Base-by-base conservation (phyloP, 53 echinoderm and acorn worm genomes). In the Antedon mediterranea region DNA sequence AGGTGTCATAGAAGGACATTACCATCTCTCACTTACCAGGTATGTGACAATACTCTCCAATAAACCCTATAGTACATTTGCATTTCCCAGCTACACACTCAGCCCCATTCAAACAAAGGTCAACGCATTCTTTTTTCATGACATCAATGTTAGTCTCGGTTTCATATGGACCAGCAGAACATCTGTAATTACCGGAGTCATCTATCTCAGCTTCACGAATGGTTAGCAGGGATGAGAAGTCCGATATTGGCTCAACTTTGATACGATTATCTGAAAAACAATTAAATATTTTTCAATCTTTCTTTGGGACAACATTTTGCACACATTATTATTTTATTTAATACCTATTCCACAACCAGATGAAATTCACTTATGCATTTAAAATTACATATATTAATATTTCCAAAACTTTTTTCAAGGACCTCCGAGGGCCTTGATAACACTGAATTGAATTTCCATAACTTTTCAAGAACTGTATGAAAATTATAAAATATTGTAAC, bases 1-100 rank as follows among this genome's bases (percentile, higher is more conserved):
- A n/a, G n/a, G n/a, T n/a, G n/a, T n/a, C n/a, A n/a, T n/a, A n/a
- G n/a, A 6, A 37, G 37, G 37, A 4, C 11, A 37, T 11, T 37
- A 11, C 4, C 11, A 4, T 6, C 11, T 6, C 2, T 32, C 72
- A 43, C 79, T 75, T 78, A 93, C 93, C 86, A 31, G 88, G 71
- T 28, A 90, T 93, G 28, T 93, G 93, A 28, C 95, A 94, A 78
- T 87, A 85, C 73, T 72, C 85, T 37, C 95, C 95, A 2, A 83
- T 81, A 79, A 81, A 91, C n/a, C 95, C 89, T 4, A 78, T 75
- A 8, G 76, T 80, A 73, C 95, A 94, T 8, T 86, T 81, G 43
- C 95, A 94, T 7, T 85, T 89, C 14, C 89, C 85, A 31, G 85
- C 73, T 3, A 87, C 80, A 71, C 95, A 94, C 34, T 76, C 73